These are phyloP conservation scores for Polymixis lichenea DNA, from an alignment of 2,888 invertebrate genomes.

Conservation along the genomic window DNA sequence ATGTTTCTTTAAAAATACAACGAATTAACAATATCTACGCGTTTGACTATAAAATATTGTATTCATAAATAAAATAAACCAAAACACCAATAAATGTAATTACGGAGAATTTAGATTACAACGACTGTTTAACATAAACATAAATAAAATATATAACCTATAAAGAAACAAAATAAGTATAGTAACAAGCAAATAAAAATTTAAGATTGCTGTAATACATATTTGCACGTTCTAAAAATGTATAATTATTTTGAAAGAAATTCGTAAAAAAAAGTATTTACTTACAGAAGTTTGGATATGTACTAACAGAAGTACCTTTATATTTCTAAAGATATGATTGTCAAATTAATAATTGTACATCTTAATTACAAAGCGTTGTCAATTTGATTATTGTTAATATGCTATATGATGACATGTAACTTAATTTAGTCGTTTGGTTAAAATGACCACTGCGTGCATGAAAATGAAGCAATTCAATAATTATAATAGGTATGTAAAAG, in stretches of 20 bases:
- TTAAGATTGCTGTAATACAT: constrained; percentile 7
- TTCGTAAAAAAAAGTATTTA: constrained; percentile 24
- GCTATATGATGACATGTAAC: background rate
- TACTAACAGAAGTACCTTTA: constrained; percentile 23
- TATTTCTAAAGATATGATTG: constrained; percentile 17
- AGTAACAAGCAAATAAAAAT: constrained; percentile 7
- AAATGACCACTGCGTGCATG: constrained; percentile 1
- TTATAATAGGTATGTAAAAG: constrained; percentile 5
- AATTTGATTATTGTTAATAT: constrained; percentile 7
- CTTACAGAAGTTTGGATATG: constrained; percentile 7
- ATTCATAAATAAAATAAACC: constrained; percentile 46
- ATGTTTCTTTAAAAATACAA: constrained; percentile 57
- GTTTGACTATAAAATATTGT: constrained; percentile 43
- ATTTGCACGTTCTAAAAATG: constrained; percentile 4
- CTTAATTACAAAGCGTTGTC: constrained; percentile 17
- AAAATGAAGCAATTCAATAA: constrained; percentile 7
- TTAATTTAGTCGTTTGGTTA: background rate
- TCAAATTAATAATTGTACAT: constrained; percentile 24
- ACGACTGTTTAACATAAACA: constrained; percentile 64
- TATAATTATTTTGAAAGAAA: constrained; percentile 4
- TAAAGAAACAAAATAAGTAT: constrained; percentile 28
- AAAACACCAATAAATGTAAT: constrained; percentile 28
- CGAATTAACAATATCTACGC: constrained; percentile 49
- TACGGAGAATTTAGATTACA: constrained; percentile 70
- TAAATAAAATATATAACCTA: constrained; percentile 28